Percentiles rank a stretch among this genome's conserved stretches.
Conservation (phyloP, 2,888 invertebrate genomes). For the Archips crataeganus region DNA sequence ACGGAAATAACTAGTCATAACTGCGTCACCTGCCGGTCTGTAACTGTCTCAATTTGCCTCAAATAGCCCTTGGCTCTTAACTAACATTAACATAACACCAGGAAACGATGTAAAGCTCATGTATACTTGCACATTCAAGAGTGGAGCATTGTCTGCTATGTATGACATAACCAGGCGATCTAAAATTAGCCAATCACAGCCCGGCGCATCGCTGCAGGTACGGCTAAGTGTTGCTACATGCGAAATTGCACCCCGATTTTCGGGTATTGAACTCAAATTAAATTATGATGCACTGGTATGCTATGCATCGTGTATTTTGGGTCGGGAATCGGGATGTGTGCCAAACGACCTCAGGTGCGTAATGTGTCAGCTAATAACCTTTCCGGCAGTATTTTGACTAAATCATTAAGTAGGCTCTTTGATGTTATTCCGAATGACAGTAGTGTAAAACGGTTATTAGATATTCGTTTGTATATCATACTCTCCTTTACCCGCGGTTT, state of each 20-base stretch:
- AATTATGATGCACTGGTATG: constrained; percentile 43
- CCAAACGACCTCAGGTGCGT: constrained; percentile 74
- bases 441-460: background rate
- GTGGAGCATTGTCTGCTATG: constrained; percentile 67
- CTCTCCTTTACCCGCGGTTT: too few relatives aligned
- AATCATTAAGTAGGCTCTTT: constrained; percentile 42
- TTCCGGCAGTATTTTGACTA: constrained; percentile 55
- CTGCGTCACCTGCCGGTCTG: constrained; percentile 18
- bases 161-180: constrained; percentile 75
- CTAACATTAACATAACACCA: constrained; percentile 28
- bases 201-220: constrained; percentile 78
- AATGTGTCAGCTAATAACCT: constrained; percentile 61
- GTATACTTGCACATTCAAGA: constrained; percentile 44
- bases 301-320: constrained; percentile 51
- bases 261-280: constrained; percentile 52
- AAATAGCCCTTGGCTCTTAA: constrained; percentile 34
- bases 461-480: background rate
- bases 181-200: constrained; percentile 77
- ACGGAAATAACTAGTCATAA: constrained; percentile 22
- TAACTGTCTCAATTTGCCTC: constrained; percentile 18
- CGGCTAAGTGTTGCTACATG: constrained; percentile 41
- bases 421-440: constrained; percentile 16
- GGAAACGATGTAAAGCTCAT: constrained; percentile 24
- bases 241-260: constrained; percentile 60
- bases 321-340: constrained; percentile 58